Conservation (phyloP, 2,113 vertebrate species). For the Ictalurus furcatus region DNA sequence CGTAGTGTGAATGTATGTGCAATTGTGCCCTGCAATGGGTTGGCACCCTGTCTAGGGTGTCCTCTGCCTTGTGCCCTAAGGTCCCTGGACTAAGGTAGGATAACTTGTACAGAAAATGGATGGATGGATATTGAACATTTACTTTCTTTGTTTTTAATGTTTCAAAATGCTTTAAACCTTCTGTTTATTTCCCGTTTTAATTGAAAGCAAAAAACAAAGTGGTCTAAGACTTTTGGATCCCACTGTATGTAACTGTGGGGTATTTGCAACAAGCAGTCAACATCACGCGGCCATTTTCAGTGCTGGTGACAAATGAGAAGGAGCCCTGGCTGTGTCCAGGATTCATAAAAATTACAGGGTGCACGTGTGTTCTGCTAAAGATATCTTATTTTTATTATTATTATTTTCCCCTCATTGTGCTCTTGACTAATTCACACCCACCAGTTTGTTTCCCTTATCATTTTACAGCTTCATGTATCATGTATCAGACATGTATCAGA, state of each 20-base stretch:
- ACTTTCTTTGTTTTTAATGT: no score
- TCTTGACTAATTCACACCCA: not conserved
- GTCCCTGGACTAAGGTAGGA: no score
- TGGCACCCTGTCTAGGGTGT: no score
- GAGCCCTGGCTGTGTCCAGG: not conserved
- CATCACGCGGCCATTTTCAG: not conserved
- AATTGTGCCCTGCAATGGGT: no score
- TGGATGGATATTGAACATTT: no score
- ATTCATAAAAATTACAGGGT: not conserved
- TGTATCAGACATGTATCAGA: not conserved
- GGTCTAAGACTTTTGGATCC: not conserved
- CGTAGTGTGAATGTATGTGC: no score
- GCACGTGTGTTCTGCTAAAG: not conserved
- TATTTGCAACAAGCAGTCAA: not conserved
- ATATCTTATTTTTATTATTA: not conserved
- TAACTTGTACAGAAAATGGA: no score
- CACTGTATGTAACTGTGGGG: not conserved
- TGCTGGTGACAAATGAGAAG: not conserved
- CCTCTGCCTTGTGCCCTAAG: no score
- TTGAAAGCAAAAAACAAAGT: no score
- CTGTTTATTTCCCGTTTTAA: no score
- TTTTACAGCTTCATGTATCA: not conserved
- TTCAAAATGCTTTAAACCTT: no score
- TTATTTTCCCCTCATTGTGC: not conserved
- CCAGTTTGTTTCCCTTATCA: not conserved